phyloP scores from a whole-genome alignment of 2,797 vertebrate species.

The Zalophus californianus region DNA sequence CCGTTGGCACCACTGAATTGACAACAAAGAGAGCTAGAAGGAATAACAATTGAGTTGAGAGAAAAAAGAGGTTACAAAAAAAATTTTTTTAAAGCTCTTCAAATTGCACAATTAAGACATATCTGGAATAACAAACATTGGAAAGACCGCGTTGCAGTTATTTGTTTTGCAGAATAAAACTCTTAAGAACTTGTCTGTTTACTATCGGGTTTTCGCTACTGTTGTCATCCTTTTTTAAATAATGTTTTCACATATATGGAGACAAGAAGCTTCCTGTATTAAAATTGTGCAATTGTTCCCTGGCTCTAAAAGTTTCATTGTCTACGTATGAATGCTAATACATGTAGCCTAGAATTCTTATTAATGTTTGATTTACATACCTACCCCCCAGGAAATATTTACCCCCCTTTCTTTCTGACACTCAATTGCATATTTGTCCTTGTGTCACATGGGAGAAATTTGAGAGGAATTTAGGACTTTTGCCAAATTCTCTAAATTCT shows the following conservation, averaged over 20 bases:
- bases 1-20: not conserved
- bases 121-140: not conserved
- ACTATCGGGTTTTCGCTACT: not conserved
- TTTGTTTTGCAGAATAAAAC: slow-evolving; percentile 13
- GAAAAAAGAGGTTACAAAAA: not conserved
- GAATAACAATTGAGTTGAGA: not conserved
- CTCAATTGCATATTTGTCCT: slow-evolving; percentile 44
- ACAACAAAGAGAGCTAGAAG: not conserved
- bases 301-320: slow-evolving; percentile 15
- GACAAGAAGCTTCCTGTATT: not conserved
- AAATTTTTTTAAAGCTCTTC: not conserved
- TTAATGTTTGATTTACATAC: slow-evolving; percentile 51
- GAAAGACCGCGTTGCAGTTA: not conserved
- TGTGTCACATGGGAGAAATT: slow-evolving; percentile 62
- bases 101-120: not conserved
- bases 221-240: not conserved
- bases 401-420: slow-evolving; percentile 12
- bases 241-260: not conserved
- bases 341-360: slow-evolving; percentile 43
- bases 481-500: slow-evolving; percentile 69
- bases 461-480: slow-evolving; percentile 58
- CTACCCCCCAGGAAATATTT: slow-evolving; percentile 1
- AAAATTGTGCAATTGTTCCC: slow-evolving; percentile 24
- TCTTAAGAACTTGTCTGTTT: not conserved
- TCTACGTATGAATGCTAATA: slow-evolving; percentile 9